Evolutionary conservation across 2,113 vertebrate genomes (phyloP).

Genomic region (Tragelaphus imberbis): DNA sequence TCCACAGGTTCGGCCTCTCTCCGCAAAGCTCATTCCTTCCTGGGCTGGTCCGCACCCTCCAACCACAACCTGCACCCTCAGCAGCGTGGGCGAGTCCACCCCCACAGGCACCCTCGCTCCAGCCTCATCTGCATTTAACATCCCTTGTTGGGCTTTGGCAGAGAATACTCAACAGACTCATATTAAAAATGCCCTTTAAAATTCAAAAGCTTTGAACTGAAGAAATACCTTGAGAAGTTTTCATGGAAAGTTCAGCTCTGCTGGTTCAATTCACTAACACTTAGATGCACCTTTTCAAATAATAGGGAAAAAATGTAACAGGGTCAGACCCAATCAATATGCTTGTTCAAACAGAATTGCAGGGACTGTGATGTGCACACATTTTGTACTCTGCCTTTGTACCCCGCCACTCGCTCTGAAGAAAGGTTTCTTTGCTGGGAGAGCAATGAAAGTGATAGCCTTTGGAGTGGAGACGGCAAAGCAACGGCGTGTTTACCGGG

Average conservation of each 20-base stretch:
- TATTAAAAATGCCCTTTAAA: conserved; percentile 99
- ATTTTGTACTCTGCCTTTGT: conserved; percentile 92
- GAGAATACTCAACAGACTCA: conserved; percentile 79
- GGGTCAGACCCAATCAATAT: conserved; percentile 93
- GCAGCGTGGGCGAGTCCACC: no score
- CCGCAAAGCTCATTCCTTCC: background rate
- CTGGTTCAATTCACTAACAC: conserved; percentile 85
- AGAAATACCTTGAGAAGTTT: conserved; percentile 89
- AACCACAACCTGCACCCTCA: background rate
- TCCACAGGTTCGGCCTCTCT: background rate
- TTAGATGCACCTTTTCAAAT: conserved; percentile 91
- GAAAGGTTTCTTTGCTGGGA: conserved; percentile 82
- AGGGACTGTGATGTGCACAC: conserved; percentile 85
- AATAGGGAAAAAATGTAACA: conserved; percentile 90
- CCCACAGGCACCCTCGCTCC: background rate
- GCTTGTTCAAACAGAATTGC: conserved; percentile 96
- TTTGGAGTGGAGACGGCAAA: conserved; percentile 78
- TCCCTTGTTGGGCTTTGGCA: conserved; percentile 75
- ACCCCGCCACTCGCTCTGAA: conserved; percentile 84
- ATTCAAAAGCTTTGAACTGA: conserved; percentile 94
- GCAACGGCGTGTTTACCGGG: conserved; percentile 68
- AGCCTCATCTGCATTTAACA: conserved; percentile 79
- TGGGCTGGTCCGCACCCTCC: background rate
- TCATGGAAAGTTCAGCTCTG: conserved; percentile 89
- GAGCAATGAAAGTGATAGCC: conserved; percentile 80